phyloP scores from a whole-genome alignment of 2,888 invertebrate species.

The Nomada hirtipes region DNA sequence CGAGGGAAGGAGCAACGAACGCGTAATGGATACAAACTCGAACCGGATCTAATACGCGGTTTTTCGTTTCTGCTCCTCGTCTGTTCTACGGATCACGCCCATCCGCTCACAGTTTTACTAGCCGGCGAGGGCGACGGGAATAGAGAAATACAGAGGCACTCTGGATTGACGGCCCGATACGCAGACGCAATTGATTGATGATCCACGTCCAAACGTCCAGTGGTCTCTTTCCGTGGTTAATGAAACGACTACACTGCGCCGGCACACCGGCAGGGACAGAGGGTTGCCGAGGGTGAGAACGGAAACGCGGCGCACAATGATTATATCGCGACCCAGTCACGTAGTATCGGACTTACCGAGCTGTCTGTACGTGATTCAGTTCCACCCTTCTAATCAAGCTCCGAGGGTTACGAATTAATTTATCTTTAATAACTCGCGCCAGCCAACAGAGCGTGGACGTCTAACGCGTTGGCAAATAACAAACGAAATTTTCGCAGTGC shows the following conservation, averaged over 20 bases:
- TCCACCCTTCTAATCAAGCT: constrained; percentile 76
- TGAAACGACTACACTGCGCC: constrained; percentile 40
- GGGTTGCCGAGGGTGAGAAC: constrained; percentile 10
- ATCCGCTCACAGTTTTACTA: constrained; percentile 29
- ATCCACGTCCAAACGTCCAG: constrained; percentile 51
- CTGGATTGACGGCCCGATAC: constrained; percentile 49
- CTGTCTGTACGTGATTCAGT: constrained; percentile 59
- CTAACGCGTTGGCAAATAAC: constrained; percentile 54
- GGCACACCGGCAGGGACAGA: neutral
- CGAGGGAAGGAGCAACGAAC: neutral
- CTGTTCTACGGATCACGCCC: constrained; percentile 10
- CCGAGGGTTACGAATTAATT: constrained; percentile 73
- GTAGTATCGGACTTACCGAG: constrained; percentile 51
- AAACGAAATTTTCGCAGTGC: constrained; percentile 38
- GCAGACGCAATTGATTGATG: constrained; percentile 60
- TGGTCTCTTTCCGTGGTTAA: constrained; percentile 44
- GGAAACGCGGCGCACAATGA: constrained; percentile 53
- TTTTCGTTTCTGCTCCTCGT: constrained; percentile 14
- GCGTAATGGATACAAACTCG: constrained; percentile 24
- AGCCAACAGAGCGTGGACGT: constrained; percentile 16
- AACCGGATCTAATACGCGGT: constrained; percentile 11
- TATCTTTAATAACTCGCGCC: constrained; percentile 69
- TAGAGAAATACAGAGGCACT: neutral
- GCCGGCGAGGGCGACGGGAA: neutral
- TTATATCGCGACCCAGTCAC: constrained; percentile 61